Percentiles rank a stretch among this genome's conserved stretches.
These are phyloP conservation scores for Microdon myrmicae DNA, from an alignment of 2,888 invertebrate genomes.

Conservation along the genomic window DNA sequence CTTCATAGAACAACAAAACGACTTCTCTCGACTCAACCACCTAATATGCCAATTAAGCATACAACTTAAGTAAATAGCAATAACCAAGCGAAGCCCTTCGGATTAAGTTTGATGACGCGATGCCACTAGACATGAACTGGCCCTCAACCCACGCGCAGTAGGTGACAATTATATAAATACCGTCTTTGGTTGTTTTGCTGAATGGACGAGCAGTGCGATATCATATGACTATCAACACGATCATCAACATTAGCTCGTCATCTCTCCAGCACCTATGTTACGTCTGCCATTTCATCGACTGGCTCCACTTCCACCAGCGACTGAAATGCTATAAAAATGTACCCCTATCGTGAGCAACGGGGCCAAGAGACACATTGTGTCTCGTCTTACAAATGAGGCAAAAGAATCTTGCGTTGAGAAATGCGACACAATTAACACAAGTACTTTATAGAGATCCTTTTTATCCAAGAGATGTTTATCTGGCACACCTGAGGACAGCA, in stretches of 20 bases:
- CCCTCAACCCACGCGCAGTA: constrained; percentile 55
- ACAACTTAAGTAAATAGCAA: too few species aligned
- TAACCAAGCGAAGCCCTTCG: too few species aligned
- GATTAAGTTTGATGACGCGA: too few species aligned
- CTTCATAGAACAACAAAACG: too few species aligned
- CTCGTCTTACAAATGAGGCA: neutral
- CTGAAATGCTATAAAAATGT: constrained; percentile 48
- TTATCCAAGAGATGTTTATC: constrained; percentile 41
- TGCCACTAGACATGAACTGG: too few species aligned
- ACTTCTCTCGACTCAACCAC: too few species aligned
- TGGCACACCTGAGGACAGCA: constrained; percentile 7
- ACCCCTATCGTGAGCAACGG: constrained; percentile 7
- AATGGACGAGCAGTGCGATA: constrained; percentile 37
- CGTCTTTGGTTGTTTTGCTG: constrained; percentile 8
- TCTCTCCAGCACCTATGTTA: constrained; percentile 1
- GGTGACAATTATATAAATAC: constrained; percentile 53
- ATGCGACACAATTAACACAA: constrained; percentile 56
- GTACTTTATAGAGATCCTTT: constrained; percentile 54
- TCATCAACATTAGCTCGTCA: too few species aligned
- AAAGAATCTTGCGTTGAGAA: constrained; percentile 40
- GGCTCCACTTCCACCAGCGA: too few species aligned
- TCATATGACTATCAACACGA: constrained; percentile 48
- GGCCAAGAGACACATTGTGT: neutral
- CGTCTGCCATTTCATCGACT: constrained; percentile 25
- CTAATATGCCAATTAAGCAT: too few species aligned